phyloP scores from a whole-genome alignment of 2,797 vertebrate genomes.

The Babyrousa celebensis region DNA sequence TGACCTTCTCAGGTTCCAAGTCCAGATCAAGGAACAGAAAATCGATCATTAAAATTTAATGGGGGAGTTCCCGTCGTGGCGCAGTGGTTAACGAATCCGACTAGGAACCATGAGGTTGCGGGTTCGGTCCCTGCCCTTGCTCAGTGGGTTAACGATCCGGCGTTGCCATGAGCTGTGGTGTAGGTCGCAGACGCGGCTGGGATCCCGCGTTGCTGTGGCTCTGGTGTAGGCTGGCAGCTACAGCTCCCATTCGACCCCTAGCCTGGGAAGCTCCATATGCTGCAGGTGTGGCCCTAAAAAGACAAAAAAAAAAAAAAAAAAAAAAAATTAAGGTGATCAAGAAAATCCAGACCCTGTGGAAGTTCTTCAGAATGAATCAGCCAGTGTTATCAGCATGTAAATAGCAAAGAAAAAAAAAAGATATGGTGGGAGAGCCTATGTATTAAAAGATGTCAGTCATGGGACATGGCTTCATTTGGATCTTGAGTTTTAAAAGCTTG shows the following conservation, averaged over 20 bases:
- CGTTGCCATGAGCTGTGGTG: too few species aligned
- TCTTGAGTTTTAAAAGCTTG: slow-evolving; percentile 6
- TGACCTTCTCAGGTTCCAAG: background rate
- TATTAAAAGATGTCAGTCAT: background rate
- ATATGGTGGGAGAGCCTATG: background rate
- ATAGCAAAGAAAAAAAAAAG: background rate
- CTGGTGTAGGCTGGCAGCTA: too few species aligned
- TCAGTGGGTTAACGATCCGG: too few species aligned
- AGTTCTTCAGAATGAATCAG: slow-evolving; percentile 41
- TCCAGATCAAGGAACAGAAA: background rate
- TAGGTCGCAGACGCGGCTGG: too few species aligned
- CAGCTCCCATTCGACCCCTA: too few species aligned
- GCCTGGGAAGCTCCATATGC: too few species aligned
- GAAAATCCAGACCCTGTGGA: background rate
- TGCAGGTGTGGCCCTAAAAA: too few species aligned
- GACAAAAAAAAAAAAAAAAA: background rate
- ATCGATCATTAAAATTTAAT: background rate
- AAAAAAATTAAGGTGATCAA: background rate
- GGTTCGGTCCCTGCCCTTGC: too few species aligned
- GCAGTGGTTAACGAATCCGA: too few species aligned
- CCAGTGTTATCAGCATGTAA: slow-evolving; percentile 16
- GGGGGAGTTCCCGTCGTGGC: too few species aligned
- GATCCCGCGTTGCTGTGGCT: too few species aligned
- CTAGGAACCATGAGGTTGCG: too few species aligned
- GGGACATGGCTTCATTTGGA: background rate